Conservation (phyloP, 2,888 invertebrate species). For the Hyppa rectilinea region DNA sequence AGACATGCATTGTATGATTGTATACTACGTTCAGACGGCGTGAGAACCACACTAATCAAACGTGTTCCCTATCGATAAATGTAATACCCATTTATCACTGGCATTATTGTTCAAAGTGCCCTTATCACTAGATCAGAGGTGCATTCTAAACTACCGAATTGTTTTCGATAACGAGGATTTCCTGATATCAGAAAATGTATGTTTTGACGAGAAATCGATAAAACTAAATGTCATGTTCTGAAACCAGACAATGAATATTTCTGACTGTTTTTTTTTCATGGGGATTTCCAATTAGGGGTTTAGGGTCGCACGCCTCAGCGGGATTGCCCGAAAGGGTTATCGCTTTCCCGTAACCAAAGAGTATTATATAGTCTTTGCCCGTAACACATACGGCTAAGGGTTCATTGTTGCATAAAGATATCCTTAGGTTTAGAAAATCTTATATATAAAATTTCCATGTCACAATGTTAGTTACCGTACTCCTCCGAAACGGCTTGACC, state of each 20-base stretch:
- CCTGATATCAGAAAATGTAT: conserved; percentile 1
- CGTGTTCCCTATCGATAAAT: conserved; percentile 37
- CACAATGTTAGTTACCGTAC: too few relatives aligned
- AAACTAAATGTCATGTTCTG: background rate
- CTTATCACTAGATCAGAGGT: conserved; percentile 42
- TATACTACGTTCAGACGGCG: conserved; percentile 23
- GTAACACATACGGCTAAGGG: too few relatives aligned
- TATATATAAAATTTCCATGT: too few relatives aligned
- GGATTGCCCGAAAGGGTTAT: too few relatives aligned
- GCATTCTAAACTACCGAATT: conserved; percentile 38
- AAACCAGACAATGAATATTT: background rate
- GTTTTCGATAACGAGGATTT: conserved; percentile 37
- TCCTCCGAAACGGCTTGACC: too few relatives aligned
- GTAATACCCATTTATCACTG: conserved; percentile 16
- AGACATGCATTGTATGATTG: conserved; percentile 15
- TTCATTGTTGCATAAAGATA: too few relatives aligned
- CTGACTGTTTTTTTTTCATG: too few relatives aligned
- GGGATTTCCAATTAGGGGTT: too few relatives aligned
- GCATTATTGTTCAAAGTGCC: conserved; percentile 33
- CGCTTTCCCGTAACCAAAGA: too few relatives aligned
- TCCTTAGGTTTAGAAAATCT: too few relatives aligned
- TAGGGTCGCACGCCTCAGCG: too few relatives aligned
- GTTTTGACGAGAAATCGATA: conserved; percentile 22
- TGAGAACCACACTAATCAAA: conserved; percentile 54
- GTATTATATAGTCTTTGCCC: too few relatives aligned